phyloP scores from a whole-genome alignment of 2,888 invertebrate species.

The Yponomeuta malinellus region DNA sequence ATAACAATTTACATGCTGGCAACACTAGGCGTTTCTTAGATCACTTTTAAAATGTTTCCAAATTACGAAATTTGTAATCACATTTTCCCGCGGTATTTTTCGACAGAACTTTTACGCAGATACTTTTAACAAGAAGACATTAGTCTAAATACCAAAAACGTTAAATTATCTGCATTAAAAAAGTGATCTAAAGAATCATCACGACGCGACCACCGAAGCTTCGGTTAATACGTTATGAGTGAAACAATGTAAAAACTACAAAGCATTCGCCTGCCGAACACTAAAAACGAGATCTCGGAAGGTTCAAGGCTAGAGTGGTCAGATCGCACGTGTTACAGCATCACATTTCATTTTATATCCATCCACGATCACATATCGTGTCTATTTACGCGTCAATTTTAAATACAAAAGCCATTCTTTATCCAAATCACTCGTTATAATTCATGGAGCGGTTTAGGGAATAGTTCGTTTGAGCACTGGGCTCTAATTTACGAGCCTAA shows the following conservation, averaged over 20 bases:
- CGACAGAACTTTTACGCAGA: too few relatives aligned
- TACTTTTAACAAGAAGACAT: too few relatives aligned
- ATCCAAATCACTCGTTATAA: neutral
- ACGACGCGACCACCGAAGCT: neutral
- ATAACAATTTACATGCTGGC: neutral
- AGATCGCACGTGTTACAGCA: neutral
- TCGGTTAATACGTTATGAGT: neutral
- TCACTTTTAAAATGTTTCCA: too few relatives aligned
- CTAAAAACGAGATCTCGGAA: neutral
- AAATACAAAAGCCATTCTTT: constrained; percentile 1
- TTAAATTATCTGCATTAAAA: too few relatives aligned
- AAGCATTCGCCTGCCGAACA: neutral
- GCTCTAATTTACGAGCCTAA: neutral
- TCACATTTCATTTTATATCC: neutral
- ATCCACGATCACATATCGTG: neutral
- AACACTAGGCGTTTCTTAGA: neutral
- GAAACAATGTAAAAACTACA: neutral
- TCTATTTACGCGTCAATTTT: neutral
- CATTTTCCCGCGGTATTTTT: too few relatives aligned
- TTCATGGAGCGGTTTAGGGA: neutral
- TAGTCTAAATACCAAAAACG: too few relatives aligned
- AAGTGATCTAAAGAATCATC: too few relatives aligned
- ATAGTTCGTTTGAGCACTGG: neutral
- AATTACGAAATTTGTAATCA: too few relatives aligned
- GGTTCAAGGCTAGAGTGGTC: neutral